phyloP scores from a whole-genome alignment of 2,888 invertebrate genomes.

The Cantharis lateralis region DNA sequence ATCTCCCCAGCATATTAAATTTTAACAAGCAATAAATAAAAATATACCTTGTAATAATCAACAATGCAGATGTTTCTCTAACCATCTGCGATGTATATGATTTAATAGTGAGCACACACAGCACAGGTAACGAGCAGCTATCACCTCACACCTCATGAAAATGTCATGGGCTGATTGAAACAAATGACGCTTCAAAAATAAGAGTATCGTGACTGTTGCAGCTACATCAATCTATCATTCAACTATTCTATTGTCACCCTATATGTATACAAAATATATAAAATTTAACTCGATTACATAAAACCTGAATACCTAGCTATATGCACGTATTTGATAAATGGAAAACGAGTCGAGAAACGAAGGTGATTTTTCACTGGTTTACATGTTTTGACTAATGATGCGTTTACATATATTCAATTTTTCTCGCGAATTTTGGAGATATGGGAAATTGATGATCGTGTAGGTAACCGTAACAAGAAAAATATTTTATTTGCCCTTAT shows the following conservation, averaged over 20 bases:
- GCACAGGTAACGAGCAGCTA: slow-evolving; percentile 20
- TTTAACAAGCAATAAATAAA: slow-evolving; percentile 12
- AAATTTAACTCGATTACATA: neutral
- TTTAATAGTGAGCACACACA: slow-evolving; percentile 8
- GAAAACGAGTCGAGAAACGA: slow-evolving; percentile 2
- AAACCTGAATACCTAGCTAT: neutral
- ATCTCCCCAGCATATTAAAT: neutral
- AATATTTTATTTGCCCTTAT: neutral
- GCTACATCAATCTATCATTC: slow-evolving; percentile 20
- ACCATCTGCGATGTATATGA: slow-evolving; percentile 26
- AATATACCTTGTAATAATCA: slow-evolving; percentile 7
- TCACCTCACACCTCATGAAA: slow-evolving; percentile 26
- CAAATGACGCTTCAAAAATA: slow-evolving; percentile 34
- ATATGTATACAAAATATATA: neutral
- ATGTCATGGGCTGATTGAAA: slow-evolving; percentile 38
- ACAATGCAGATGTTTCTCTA: slow-evolving; percentile 18
- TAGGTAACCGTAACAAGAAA: neutral
- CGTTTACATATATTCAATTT: slow-evolving; percentile 2
- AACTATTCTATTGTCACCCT: slow-evolving; percentile 6
- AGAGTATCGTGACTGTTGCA: slow-evolving; percentile 5
- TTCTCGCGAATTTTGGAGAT: neutral
- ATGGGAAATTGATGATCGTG: neutral
- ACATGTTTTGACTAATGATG: slow-evolving; percentile 15
- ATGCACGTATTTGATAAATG: slow-evolving; percentile 10
- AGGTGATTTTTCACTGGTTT: slow-evolving; percentile 11